Evolutionary conservation across 2,888 invertebrate genomes (phyloP), one percentile per base, ranked within the genome.

Genomic region (Meta bourneti): DNA sequence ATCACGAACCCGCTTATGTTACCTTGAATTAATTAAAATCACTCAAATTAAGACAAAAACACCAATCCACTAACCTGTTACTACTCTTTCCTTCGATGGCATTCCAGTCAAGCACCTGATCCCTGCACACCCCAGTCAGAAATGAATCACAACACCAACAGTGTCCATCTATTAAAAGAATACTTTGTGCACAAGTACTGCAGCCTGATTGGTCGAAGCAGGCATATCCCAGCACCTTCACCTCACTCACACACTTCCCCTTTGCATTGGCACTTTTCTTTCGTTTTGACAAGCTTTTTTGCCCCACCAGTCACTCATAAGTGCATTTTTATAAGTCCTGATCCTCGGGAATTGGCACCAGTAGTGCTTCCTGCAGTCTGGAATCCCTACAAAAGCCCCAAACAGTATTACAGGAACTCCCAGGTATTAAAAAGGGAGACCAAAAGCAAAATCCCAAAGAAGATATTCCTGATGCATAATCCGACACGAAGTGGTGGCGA

Each of bases 301-400:
- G n/a, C 20, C n/a, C 72, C n/a, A 51, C n/a, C 34, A 34, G 34
- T 34, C 34, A 34, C 79, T 80, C 54, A 88, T 88, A 88, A 80
- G 61, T 79, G 79, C 88, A 79, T 88, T 88, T 88, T 71, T 80
- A 54, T 80, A 71, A 79, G 75, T 49, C 54, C 49, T 69, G 61
- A 34, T 79, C 85, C 52, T 6, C 61, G 5, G 13, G 13, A 75
- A 61, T 81, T 70, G 54, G 80, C 85, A 90, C 51, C 69, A 80
- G 9, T 90, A 90, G 90, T 48, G 90, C 90, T 90, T 90, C 89
- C 49, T n/a, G 48, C 19, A 72, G 7, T 13, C 9, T 52, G 34
- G 90, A 90, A 90, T 51, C 90, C 90, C 1, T 81, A 85, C 75
- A 90, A 84, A 78, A 54, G 13, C 71, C 52, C 72, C 69, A 80